Evolutionary conservation across 2,888 invertebrate species (phyloP).

Genomic region (Acleris sparsana): DNA sequence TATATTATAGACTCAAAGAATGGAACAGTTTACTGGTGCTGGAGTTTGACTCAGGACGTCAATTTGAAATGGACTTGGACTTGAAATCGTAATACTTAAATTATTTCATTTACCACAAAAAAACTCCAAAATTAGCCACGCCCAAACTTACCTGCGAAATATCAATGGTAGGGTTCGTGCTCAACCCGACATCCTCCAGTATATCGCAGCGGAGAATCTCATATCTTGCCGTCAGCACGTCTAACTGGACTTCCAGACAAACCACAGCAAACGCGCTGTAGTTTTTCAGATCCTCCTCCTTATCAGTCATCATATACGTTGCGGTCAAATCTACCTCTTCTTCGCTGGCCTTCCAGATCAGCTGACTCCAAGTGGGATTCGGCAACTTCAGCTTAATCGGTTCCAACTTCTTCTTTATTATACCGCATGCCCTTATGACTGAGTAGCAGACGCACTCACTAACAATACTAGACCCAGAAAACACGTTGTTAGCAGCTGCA

Average conservation of each 20-base stretch:
- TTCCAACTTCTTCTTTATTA: slow-evolving; percentile 80
- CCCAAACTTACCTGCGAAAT: slow-evolving; percentile 82
- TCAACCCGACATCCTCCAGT: slow-evolving; percentile 87
- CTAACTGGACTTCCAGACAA: slow-evolving; percentile 86
- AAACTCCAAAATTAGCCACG: too few relatives aligned
- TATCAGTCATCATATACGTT: slow-evolving; percentile 83
- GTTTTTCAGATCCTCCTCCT: slow-evolving; percentile 71
- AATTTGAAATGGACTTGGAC: too few relatives aligned
- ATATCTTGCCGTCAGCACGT: slow-evolving; percentile 87
- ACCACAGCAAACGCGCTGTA: slow-evolving; percentile 85
- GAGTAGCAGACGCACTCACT: slow-evolving; percentile 85
- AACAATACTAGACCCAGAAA: slow-evolving; percentile 87
- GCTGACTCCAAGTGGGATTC: slow-evolving; percentile 82
- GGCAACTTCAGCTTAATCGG: slow-evolving; percentile 77
- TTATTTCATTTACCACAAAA: too few relatives aligned
- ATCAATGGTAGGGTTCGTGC: slow-evolving; percentile 86
- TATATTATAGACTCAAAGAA: too few relatives aligned
- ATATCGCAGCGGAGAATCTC: slow-evolving; percentile 85
- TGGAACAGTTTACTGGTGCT: too few relatives aligned
- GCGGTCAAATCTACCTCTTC: slow-evolving; percentile 84
- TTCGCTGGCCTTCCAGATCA: slow-evolving; percentile 80
- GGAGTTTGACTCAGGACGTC: too few relatives aligned
- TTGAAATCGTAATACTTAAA: too few relatives aligned
- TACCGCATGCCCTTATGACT: slow-evolving; percentile 84
- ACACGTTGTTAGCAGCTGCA: slow-evolving; percentile 83